Conservation (phyloP, 2,888 invertebrate genomes). For the Ischnus inquisitorius region DNA sequence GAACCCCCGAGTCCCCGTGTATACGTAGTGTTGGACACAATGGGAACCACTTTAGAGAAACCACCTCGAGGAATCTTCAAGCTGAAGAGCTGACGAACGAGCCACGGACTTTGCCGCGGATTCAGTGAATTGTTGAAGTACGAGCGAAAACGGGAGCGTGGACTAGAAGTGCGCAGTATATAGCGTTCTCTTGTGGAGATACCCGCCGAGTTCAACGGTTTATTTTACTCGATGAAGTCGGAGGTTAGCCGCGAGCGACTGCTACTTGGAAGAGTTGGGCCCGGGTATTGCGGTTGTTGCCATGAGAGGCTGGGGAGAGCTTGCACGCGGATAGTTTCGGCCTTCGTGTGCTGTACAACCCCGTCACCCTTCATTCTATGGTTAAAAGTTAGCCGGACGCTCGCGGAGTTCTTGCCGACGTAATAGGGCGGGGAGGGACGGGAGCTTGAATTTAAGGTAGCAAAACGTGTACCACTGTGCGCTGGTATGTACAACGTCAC, state of each 20-base stretch:
- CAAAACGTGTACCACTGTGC: neutral
- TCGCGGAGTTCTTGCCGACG: conserved; percentile 15
- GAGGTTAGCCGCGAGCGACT: conserved; percentile 51
- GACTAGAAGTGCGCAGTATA: conserved; percentile 5
- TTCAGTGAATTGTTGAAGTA: conserved; percentile 7
- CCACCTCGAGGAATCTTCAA: conserved; percentile 48
- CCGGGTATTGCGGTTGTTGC: conserved; percentile 17
- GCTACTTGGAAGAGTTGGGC: conserved; percentile 61
- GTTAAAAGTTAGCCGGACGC: conserved; percentile 18
- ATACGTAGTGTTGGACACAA: conserved; percentile 43
- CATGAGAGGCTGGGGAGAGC: neutral
- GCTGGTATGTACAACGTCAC: conserved; percentile 33
- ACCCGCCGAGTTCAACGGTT: conserved; percentile 42
- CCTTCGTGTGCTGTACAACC: neutral
- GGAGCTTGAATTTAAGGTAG: neutral
- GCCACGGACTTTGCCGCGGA: conserved; percentile 11
- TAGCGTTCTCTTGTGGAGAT: conserved; percentile 17
- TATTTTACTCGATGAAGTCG: conserved; percentile 54
- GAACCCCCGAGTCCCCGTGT: neutral
- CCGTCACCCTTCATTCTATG: conserved; percentile 17
- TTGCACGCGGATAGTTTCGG: neutral
- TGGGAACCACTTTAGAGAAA: conserved; percentile 56
- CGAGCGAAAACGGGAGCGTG: conserved; percentile 12
- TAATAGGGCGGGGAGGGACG: neutral
- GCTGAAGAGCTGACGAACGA: conserved; percentile 33